Conservation (phyloP, 2,797 vertebrate species). For the Mareca penelope region DNA sequence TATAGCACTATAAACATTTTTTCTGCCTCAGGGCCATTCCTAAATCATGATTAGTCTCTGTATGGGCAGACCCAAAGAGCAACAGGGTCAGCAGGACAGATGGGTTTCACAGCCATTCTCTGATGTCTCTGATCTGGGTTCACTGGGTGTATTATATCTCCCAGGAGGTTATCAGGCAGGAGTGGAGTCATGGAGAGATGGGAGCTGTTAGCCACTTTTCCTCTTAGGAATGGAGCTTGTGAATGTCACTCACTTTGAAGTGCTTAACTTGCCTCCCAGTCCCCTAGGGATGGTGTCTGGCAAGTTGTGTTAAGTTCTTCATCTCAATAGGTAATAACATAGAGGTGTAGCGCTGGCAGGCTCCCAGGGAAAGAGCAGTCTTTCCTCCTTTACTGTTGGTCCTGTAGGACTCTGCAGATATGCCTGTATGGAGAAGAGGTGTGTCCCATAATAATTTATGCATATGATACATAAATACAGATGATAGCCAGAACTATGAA, state of each 20-base stretch:
- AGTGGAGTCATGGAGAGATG: background rate
- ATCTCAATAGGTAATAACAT: background rate
- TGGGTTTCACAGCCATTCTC: fast-evolving
- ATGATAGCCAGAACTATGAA: background rate
- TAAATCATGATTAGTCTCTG: background rate
- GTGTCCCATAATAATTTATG: background rate
- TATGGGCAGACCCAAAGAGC: background rate
- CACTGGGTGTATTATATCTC: background rate
- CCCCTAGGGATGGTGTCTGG: background rate
- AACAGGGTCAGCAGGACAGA: background rate
- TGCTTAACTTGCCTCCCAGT: background rate
- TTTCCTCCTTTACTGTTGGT: background rate
- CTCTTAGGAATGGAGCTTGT: background rate
- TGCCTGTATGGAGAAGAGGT: background rate
- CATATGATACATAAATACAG: background rate
- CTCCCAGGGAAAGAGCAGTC: background rate
- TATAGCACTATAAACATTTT: background rate
- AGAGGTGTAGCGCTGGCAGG: background rate
- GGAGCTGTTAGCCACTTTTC: background rate
- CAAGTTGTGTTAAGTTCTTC: background rate
- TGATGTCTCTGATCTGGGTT: background rate
- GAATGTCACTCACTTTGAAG: background rate
- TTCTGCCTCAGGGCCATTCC: background rate
- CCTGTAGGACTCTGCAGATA: background rate
- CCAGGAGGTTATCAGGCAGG: background rate